Evolutionary conservation across 2,888 invertebrate species (phyloP), one percentile per base, ranked within the genome.

Genomic region (Carterocephalus palaemon): DNA sequence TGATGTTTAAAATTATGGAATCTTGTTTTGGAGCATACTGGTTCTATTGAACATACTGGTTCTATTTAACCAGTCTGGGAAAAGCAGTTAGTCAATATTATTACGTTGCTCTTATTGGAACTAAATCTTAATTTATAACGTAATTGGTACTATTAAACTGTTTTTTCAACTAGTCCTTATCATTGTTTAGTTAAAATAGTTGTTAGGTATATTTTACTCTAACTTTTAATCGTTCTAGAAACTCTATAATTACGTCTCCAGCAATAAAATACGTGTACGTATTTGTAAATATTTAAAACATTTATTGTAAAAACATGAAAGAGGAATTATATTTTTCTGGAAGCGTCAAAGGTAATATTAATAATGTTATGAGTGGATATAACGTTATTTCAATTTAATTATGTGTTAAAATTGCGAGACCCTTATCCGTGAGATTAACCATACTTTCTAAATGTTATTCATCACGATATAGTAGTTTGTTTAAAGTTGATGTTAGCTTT

Each of bases 291-390:
- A 85, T 69, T 69, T 59, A 64, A 75, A 73, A 62, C 69, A 67
- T 70, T 71, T 74, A 76, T 73, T 83, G 78, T 84, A 81, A 70
- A 75, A 75, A 75, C 68, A 63, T 63, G 59, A 74, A 73, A 83
- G 77, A 84, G 74, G 67, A 69, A 70, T 64, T 82, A 84, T 84
- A 82, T 84, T 86, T 85, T 86, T 85, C 81, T 82, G 78, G 81
- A 67, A 68, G 38, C 63, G 66, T 72, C 67, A 64, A 73, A 70
- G 68, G 60, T 69, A 54, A 64, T 72, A 71, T 68, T 70, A 72
- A 61, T 73, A 71, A 67, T 64, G 59, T 71, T 66, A 73, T 64
- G 69, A 57, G 54, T 62, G 59, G 51, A 56, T 54, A 50, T 52
- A 54, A 56, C 38, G 50, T 51, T 57, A 56, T 55, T 55, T 49